Evolutionary conservation across 2,113 vertebrate species (phyloP).

Genomic region (Hippocampus comes): DNA sequence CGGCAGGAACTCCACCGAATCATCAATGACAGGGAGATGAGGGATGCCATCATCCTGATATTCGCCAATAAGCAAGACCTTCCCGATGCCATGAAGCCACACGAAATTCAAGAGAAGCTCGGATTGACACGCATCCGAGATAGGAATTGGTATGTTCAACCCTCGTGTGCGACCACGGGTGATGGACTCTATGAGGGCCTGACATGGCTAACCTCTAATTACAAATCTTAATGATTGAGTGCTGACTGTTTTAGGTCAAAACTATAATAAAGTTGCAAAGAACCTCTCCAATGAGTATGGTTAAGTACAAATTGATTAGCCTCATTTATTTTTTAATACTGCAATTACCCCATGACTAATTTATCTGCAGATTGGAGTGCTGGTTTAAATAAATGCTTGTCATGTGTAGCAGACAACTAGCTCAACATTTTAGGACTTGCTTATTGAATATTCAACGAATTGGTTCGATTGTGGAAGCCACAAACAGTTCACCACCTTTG

Average conservation of each 20-base stretch:
- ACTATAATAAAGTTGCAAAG: constrained; percentile 78
- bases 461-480: constrained; percentile 61
- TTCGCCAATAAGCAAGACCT: constrained; percentile 99
- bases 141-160: constrained; percentile 99
- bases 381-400: constrained; percentile 60
- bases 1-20: constrained; percentile 98
- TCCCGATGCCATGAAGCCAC: constrained; percentile 98
- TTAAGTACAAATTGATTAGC: constrained; percentile 73
- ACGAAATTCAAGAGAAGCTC: constrained; percentile 99
- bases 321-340: constrained; percentile 75
- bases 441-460: constrained; percentile 61
- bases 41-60: constrained; percentile 99
- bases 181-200: constrained; percentile 99
- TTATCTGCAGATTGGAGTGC: constrained; percentile 70
- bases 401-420: constrained; percentile 62
- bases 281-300: constrained; percentile 71
- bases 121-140: constrained; percentile 98
- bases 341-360: constrained; percentile 68
- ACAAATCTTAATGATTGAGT: constrained; percentile 97
- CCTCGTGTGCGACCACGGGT: constrained; percentile 95
- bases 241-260: constrained; percentile 75
- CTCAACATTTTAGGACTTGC: constrained; percentile 57
- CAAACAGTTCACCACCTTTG: constrained; percentile 68
- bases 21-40: constrained; percentile 98
- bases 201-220: constrained; percentile 99